Evolutionary conservation across 53 echinoderm and acorn worm species (phyloP), one percentile per base, ranked within the genome.

Genomic region (Temnopleurus reevesii): DNA sequence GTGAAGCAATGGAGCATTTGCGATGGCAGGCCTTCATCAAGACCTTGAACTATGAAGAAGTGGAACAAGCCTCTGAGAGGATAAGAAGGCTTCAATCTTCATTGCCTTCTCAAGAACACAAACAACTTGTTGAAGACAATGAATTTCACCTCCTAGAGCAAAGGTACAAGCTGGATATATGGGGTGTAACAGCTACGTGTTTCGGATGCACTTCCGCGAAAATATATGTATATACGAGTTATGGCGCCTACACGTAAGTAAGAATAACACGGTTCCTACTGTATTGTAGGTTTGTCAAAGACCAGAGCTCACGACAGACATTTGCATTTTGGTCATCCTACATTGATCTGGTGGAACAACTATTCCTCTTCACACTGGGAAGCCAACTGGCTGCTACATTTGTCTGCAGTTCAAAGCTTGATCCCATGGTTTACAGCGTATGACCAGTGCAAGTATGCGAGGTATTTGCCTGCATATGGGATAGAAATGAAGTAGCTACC

Each of bases 241-340:
- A n/a, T n/a, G n/a, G n/a, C n/a, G n/a, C n/a, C n/a, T n/a, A n/a
- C n/a, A n/a, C n/a, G n/a, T n/a, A n/a, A n/a, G n/a, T n/a, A n/a
- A n/a, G n/a, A n/a, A n/a, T n/a, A n/a, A n/a, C n/a, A n/a, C n/a
- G n/a, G n/a, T n/a, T n/a, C n/a, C n/a, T n/a, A n/a, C n/a, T n/a
- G n/a, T n/a, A n/a, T n/a, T n/a, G n/a, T n/a, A n/a, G n/a, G n/a
- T n/a, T n/a, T n/a, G 81, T 80, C 4, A 53, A 80, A 80, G 49
- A 51, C 12, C 53, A 5, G 49, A 2, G 18, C 31, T 17, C 47
- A 80, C 47, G 81, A 80, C 81, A 49, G 51, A 80, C 81, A 36
- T 95, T 95, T 81, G 86, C 87, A 31, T 86, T 95, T 8, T 95
- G 93, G 95, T 65, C 59, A 55, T 91, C 89, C 12, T 95, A 95